Base-by-base conservation (phyloP, 2,113 vertebrate genomes). In the Microcebus jonahi region DNA sequence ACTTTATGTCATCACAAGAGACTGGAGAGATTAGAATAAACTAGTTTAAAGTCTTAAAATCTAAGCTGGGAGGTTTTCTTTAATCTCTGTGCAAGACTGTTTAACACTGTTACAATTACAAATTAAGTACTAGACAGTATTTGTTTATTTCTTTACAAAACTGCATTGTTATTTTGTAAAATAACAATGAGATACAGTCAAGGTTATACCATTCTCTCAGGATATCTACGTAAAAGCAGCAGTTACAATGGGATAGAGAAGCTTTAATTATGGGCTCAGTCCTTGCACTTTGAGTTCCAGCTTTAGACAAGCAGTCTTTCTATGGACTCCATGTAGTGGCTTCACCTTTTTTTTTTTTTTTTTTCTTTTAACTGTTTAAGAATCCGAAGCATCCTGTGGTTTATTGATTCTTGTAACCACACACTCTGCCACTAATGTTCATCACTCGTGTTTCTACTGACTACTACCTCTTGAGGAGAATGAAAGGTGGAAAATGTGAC, bases 331-430 rank as follows among this genome's bases (percentile, higher is more conserved):
- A 83, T 0, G 2, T 3, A 39, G 73, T 1, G 27, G 90, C 25
- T n/a, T 57, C 45, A 31, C 57, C 4, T 59, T 79, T 98, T 87
- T 97, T 86, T n/a, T n/a, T n/a, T n/a, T 79, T 55, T 67, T 18
- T 48, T 86, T 79, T 55, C 34, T 18, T 48, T 45, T 59, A 92
- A 91, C 95, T 93, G 97, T 92, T 98, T 98, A 96, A 98, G 97
- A 98, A 98, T 97, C 95, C 61, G 48, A 98, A 98, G 83, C 90
- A 97, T 97, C 95, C 98, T 96, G 89, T 98, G 97, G 97, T 97
- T 98, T 98, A 98, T 97, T 90, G 98, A 98, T 97, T 97, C 71
- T 39, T 61, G 21, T 82, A 96, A 98, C 97, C 98, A 91, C 91
- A 96, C 73, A 81, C 91, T 91, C 90, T 95, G 97, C 92, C 97